phyloP scores from a whole-genome alignment of 1,140 invertebrate genomes.

The Agraylea sexmaculata region DNA sequence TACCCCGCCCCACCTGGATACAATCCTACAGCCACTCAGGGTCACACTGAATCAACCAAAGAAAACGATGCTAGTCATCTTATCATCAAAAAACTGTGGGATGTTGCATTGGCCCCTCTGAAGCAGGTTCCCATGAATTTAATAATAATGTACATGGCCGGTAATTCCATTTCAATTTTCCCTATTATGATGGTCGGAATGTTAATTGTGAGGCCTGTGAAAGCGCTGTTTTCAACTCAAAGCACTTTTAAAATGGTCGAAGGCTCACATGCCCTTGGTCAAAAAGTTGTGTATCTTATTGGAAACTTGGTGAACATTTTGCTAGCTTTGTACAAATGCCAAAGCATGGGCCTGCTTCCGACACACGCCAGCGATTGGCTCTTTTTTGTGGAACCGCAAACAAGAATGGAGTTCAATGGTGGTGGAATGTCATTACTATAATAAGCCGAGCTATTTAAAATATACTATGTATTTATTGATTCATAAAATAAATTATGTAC shows the following conservation, averaged over 20 bases:
- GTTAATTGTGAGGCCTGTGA: slow-evolving; percentile 91
- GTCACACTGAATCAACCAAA: slow-evolving; percentile 61
- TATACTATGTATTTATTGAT: slow-evolving; percentile 10
- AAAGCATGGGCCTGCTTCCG: slow-evolving; percentile 94
- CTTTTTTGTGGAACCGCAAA: slow-evolving; percentile 89
- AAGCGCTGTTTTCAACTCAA: slow-evolving; percentile 84
- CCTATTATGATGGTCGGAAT: slow-evolving; percentile 99
- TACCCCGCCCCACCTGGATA: slow-evolving; percentile 74
- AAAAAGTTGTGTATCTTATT: slow-evolving; percentile 91
- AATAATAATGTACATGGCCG: slow-evolving; percentile 99
- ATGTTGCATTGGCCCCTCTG: slow-evolving; percentile 86
- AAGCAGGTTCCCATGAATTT: slow-evolving; percentile 98
- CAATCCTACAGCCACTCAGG: slow-evolving; percentile 55
- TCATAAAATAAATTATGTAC: slow-evolving; percentile 3
- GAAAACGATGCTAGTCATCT: slow-evolving; percentile 71
- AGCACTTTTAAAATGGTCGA: slow-evolving; percentile 93
- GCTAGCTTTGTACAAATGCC: slow-evolving; percentile 95
- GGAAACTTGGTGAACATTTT: slow-evolving; percentile 90
- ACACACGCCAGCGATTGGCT: slow-evolving; percentile 98
- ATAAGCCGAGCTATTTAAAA: slow-evolving; percentile 13
- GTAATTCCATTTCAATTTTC: slow-evolving; percentile 97
- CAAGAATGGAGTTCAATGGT: slow-evolving; percentile 75
- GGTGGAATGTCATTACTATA: slow-evolving; percentile 65
- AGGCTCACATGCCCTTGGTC: slow-evolving; percentile 77
- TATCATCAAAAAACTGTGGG: slow-evolving; percentile 95